A percentile compares a stretch with the other conserved stretches of the same genome.
These are phyloP conservation scores for Amazona vittata DNA, from an alignment of 2,113 vertebrate species.

Conservation along the genomic window DNA sequence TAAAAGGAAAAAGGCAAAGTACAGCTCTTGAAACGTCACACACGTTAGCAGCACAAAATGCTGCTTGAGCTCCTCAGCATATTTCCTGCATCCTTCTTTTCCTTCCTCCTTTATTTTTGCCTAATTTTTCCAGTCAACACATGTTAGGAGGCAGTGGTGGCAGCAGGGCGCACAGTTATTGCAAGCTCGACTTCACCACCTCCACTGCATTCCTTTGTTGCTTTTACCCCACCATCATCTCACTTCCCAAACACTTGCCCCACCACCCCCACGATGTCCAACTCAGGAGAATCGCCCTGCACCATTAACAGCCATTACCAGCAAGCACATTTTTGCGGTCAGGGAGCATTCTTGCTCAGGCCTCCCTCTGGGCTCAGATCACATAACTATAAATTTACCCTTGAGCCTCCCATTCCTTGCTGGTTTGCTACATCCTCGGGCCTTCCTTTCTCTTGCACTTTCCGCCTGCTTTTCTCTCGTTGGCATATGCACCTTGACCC, in stretches of 20 bases:
- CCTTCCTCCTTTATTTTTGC: background rate
- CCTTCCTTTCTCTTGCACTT: conserved; percentile 20
- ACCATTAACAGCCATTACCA: conserved; percentile 80
- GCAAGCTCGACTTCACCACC: background rate
- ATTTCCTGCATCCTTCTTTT: background rate
- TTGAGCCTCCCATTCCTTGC: conserved; percentile 39
- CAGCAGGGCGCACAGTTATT: background rate
- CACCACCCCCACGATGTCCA: background rate
- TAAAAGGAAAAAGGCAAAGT: conserved; percentile 10
- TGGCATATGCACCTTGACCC: conserved; percentile 73
- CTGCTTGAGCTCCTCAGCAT: background rate
- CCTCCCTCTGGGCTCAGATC: conserved; percentile 43
- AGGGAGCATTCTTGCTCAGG: conserved; percentile 76
- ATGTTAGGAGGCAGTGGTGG: rapidly evolving
- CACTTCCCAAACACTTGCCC: conserved; percentile 8
- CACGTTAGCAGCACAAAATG: conserved; percentile 29
- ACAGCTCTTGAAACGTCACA: conserved; percentile 30
- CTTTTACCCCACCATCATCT: conserved; percentile 28
- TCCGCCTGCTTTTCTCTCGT: conserved; percentile 24
- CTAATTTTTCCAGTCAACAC: background rate
- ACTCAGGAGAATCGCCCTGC: conserved; percentile 36
- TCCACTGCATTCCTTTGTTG: background rate
- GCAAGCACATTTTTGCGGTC: conserved; percentile 77
- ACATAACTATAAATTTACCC: conserved; percentile 63
- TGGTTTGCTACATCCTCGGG: conserved; percentile 63